phyloP scores from a whole-genome alignment of 2,113 vertebrate genomes.

The Fukomys damarensis region DNA sequence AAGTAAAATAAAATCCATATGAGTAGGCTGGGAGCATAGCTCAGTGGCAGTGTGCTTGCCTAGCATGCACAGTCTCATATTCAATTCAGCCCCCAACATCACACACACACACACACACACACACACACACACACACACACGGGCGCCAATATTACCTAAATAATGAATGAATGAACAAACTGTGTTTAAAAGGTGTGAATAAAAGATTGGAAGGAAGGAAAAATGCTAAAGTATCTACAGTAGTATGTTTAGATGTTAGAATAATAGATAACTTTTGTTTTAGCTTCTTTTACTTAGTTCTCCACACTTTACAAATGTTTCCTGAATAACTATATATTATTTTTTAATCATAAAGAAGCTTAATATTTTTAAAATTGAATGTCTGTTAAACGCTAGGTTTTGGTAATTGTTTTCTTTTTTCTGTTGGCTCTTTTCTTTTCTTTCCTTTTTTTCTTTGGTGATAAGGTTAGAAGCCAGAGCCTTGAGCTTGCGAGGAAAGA shows the following conservation, averaged over 20 bases:
- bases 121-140: background rate
- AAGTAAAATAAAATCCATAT: too few relatives aligned
- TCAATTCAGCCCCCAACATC: background rate
- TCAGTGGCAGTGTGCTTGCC: background rate
- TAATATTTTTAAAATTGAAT: background rate
- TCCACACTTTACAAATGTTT: constrained; percentile 24
- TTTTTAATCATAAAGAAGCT: constrained; percentile 30
- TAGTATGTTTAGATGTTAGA: background rate
- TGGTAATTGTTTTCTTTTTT: background rate
- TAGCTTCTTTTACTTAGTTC: constrained; percentile 15
- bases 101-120: background rate
- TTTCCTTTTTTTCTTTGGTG: background rate
- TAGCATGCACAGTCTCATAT: background rate
- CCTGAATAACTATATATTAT: background rate
- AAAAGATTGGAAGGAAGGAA: background rate
- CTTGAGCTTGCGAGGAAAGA: background rate
- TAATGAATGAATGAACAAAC: constrained; percentile 42
- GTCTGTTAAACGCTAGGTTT: background rate
- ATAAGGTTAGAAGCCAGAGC: background rate
- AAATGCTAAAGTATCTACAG: background rate
- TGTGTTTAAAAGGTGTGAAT: background rate
- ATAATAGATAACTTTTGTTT: background rate
- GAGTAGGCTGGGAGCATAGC: background rate
- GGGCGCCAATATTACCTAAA: background rate
- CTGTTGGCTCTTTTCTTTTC: background rate